A percentile compares a stretch with the other conserved stretches of the same genome.
phyloP scores from a whole-genome alignment of 2,797 vertebrate species.

The Manis crassicaudata region DNA sequence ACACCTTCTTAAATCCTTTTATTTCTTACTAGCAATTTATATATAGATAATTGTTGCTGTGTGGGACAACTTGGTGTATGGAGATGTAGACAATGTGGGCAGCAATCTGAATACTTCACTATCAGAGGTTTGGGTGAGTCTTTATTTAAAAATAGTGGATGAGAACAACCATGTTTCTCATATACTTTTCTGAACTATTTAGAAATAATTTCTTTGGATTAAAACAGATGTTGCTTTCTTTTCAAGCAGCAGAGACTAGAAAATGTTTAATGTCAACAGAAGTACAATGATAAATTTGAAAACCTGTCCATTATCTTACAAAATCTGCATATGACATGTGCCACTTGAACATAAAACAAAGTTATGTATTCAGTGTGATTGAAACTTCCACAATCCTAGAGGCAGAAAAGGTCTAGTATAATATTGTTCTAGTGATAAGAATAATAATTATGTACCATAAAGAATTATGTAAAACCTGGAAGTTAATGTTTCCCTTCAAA shows the following conservation, averaged over 20 bases:
- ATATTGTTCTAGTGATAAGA: slow-evolving; percentile 24
- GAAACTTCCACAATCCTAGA: not conserved
- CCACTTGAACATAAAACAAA: slow-evolving; percentile 27
- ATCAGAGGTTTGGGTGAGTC: not conserved
- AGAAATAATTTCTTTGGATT: slow-evolving; percentile 47
- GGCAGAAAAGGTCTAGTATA: not conserved
- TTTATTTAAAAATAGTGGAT: not conserved
- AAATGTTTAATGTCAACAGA: slow-evolving; percentile 44
- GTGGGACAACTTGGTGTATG: not conserved
- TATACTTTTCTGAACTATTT: not conserved
- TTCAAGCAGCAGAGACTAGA: slow-evolving; percentile 20
- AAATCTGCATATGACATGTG: slow-evolving; percentile 19
- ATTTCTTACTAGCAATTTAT: not conserved
- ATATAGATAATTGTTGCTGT: not conserved
- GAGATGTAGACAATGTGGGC: not conserved
- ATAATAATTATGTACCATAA: slow-evolving; percentile 19
- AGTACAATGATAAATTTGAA: slow-evolving; percentile 51
- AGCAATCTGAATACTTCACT: not conserved
- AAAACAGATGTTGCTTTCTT: slow-evolving; percentile 5
- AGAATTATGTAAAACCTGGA: slow-evolving; percentile 35
- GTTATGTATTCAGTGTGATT: not conserved
- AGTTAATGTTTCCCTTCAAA: slow-evolving; percentile 41
- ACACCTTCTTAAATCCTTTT: not conserved
- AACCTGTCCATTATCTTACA: slow-evolving; percentile 43
- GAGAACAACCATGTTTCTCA: not conserved